These are phyloP conservation scores for Catagonus wagneri DNA, from an alignment of 2,113 vertebrate species.

Conservation along the genomic window DNA sequence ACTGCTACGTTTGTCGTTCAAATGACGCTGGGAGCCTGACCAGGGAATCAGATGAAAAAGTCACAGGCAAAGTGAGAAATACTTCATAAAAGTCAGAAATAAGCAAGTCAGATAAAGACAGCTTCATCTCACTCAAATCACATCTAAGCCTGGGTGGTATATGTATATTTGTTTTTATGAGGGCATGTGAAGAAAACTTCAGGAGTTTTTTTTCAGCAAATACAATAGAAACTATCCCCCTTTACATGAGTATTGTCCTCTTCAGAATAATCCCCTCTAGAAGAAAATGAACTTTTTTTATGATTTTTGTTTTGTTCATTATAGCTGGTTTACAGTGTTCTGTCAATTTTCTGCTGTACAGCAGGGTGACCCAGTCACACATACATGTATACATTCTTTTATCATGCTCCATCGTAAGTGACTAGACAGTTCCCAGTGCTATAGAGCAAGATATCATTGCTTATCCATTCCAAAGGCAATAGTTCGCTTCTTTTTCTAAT, in stretches of 20 bases:
- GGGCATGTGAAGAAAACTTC: neutral
- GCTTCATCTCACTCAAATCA: neutral
- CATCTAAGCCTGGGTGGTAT: neutral
- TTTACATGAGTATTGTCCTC: neutral
- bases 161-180: slow-evolving; percentile 46
- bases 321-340: no score
- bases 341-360: no score
- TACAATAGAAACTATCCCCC: neutral
- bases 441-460: no score
- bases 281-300: slow-evolving; percentile 17
- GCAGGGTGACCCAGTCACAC: no score
- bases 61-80: neutral
- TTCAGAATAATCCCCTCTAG: slow-evolving; percentile 4
- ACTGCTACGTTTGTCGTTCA: slow-evolving; percentile 52
- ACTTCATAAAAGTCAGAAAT: slow-evolving; percentile 50
- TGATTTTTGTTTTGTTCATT: neutral
- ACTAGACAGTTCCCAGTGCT: no score
- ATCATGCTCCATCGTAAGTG: no score
- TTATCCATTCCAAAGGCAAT: no score
- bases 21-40: slow-evolving; percentile 29
- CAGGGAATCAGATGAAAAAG: slow-evolving; percentile 65
- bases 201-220: slow-evolving; percentile 35
- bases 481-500: neutral
- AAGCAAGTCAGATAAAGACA: slow-evolving; percentile 1
- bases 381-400: no score